These are phyloP conservation scores for Anthrax anthrax DNA, from an alignment of 2,888 invertebrate genomes.

Conservation along the genomic window DNA sequence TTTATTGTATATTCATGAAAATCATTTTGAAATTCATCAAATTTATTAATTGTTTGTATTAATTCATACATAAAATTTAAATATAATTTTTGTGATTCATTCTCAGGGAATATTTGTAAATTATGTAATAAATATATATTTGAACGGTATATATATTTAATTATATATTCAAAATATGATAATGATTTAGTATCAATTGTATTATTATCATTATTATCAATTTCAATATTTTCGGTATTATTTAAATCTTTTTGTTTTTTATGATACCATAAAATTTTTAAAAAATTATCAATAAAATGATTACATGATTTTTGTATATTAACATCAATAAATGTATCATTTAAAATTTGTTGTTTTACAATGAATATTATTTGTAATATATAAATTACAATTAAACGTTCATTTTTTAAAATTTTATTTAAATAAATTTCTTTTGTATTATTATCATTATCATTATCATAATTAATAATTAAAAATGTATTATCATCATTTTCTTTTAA, in stretches of 20 bases:
- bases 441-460: slow-evolving; percentile 10
- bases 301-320: neutral
- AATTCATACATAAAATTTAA: slow-evolving; percentile 21
- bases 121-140: slow-evolving; percentile 21
- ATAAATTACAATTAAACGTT: slow-evolving; percentile 25
- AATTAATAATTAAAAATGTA: neutral
- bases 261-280: slow-evolving; percentile 2
- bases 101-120: slow-evolving; percentile 19
- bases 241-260: slow-evolving; percentile 3
- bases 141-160: slow-evolving; percentile 28
- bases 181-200: neutral
- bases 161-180: slow-evolving; percentile 16
- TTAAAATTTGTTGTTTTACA: slow-evolving; percentile 18
- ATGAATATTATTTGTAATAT: slow-evolving; percentile 23
- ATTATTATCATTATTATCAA: neutral
- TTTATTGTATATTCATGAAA: slow-evolving; percentile 20
- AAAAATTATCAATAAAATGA: slow-evolving; percentile 5
- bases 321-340: slow-evolving; percentile 15
- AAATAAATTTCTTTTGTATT: slow-evolving; percentile 18
- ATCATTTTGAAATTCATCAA: slow-evolving; percentile 5
- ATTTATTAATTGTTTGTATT: slow-evolving; percentile 18
- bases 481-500: slow-evolving; percentile 1
- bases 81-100: slow-evolving; percentile 19
- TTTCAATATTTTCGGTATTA: neutral
- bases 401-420: slow-evolving; percentile 17